Evolutionary conservation across 2,113 vertebrate species (phyloP).

Genomic region (Rallus limicola): DNA sequence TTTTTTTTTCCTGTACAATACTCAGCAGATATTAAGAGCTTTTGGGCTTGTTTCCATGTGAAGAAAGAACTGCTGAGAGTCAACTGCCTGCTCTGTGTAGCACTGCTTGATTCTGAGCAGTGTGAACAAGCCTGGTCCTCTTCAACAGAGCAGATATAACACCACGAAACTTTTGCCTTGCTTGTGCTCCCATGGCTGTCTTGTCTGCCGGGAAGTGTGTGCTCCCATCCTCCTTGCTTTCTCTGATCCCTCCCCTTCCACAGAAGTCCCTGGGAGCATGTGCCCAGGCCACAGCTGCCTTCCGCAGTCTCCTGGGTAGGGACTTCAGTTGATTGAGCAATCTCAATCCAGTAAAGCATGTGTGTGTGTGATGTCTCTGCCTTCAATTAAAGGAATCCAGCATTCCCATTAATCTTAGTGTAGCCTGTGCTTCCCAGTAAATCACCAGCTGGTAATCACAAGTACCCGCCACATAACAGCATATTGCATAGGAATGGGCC

Average conservation of each 20-base stretch:
- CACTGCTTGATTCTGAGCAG: background rate
- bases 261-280: background rate
- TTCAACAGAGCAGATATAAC: background rate
- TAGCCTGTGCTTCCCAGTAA: background rate
- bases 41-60: background rate
- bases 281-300: fast-evolving
- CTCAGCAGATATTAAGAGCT: background rate
- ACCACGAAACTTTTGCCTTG: background rate
- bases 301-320: background rate
- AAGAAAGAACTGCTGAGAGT: background rate
- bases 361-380: fast-evolving
- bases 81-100: background rate
- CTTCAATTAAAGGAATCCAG: background rate
- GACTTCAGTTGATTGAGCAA: background rate
- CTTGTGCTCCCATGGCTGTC: background rate
- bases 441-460: background rate
- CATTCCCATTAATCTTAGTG: background rate
- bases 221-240: background rate
- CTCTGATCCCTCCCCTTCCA: background rate
- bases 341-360: background rate
- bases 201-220: background rate
- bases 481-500: background rate
- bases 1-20: background rate
- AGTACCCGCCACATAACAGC: background rate
- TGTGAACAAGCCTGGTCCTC: background rate